Evolutionary conservation across 1,140 invertebrate species (phyloP), one percentile per base, ranked within the genome.

Genomic region (Cephus cinctus): DNA sequence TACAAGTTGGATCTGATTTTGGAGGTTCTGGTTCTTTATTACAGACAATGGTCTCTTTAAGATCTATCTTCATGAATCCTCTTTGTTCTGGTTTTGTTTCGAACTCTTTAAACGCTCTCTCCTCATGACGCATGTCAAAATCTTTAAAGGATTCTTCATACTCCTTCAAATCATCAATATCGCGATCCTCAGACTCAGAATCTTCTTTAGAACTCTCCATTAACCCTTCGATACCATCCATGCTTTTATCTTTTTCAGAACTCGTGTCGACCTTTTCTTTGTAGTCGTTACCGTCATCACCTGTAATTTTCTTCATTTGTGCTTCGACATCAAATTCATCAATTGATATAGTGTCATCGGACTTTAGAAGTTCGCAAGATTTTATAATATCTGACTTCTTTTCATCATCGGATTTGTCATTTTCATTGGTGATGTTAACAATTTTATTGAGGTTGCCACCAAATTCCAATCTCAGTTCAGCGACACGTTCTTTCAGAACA

Each of bases 141-240:
- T 21, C 39, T 43, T 32, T 12, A 12, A 51, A 36, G 1, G 47
- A 15, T 21, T 63, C 57, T 6, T 48, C 42, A 19, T 47, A 54
- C 3, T 41, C 39, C 20, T 69, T 63, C 1, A 57, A 12, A 20
- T 71, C 67, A 1, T 70, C 67, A 2, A 67, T 51, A 0, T 71
- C 65, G 6, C 57, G 61, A 9, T 73, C 65, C 6, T 76, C 74
- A 0, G 64, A 67, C 1, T 74, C 75, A 0, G 72, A 76, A 41
- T 77, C 73, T 42, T 77, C 73, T 32, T 75, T 75, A 0, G 72
- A 74, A 19, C 72, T 76, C 9, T 76, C 75, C 72, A 76, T 75
- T 5, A 76, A 20, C 1, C 73, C 73, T 35, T 76, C 73, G 18
- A 75, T 70, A 0, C 71, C 73, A 32, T 75, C 71, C 48, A 75